Evolutionary conservation across 2,797 vertebrate species (phyloP).

Genomic region (Siniperca obscura): DNA sequence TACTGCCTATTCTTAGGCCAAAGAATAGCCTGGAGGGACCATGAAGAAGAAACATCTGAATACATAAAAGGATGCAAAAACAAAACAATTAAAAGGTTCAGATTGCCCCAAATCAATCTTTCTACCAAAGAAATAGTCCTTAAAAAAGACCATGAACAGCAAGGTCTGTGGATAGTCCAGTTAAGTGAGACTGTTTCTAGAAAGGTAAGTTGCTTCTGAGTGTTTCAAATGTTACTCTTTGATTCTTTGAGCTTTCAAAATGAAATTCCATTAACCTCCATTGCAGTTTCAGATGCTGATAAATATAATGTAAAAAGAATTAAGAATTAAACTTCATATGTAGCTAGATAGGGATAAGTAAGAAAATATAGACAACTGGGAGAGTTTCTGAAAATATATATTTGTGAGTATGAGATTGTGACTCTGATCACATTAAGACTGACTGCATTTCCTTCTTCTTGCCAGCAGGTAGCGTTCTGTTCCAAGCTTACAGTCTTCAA

Average conservation of each 20-base stretch:
- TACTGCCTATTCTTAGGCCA: neutral
- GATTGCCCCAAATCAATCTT: neutral
- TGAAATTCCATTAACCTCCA: neutral
- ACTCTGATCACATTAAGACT: neutral
- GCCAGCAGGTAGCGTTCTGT: constrained; percentile 60
- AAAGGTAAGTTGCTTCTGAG: neutral
- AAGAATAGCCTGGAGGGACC: neutral
- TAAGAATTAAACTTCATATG: neutral
- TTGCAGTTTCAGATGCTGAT: neutral
- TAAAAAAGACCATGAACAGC: neutral
- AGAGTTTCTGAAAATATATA: neutral
- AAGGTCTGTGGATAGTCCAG: neutral
- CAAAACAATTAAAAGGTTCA: neutral
- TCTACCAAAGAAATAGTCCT: rapidly evolving
- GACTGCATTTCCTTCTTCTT: constrained; percentile 5
- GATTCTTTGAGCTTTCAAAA: neutral
- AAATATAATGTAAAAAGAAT: neutral
- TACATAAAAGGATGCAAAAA: neutral
- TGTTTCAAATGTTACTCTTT: neutral
- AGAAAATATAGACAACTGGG: neutral
- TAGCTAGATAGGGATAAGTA: neutral
- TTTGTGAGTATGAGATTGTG: neutral
- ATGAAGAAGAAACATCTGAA: neutral
- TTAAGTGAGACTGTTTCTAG: neutral
- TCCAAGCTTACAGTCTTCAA: constrained; percentile 9